Evolutionary conservation across 1,140 invertebrate genomes (phyloP).

Genomic region (Anoplolepis gracilipes): DNA sequence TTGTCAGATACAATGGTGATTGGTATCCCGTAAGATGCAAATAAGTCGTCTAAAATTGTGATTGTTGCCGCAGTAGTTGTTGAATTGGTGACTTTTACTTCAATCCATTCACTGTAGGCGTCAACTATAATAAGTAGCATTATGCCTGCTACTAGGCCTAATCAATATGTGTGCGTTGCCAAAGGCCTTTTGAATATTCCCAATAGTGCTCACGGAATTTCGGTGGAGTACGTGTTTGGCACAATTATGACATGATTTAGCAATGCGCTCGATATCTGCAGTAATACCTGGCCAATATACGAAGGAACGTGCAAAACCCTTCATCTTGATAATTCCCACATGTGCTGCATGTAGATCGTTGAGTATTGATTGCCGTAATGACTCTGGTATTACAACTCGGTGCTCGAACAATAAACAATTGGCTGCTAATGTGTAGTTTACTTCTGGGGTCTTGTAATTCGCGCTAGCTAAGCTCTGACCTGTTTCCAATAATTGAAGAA

Average conservation of each 20-base stretch:
- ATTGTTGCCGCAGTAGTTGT: neutral
- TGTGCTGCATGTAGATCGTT: neutral
- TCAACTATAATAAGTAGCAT: neutral
- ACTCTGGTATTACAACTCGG: neutral
- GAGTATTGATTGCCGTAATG: neutral
- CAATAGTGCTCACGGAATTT: neutral
- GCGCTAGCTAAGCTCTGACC: constrained; percentile 53
- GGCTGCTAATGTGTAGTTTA: neutral
- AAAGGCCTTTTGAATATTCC: neutral
- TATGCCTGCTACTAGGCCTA: neutral
- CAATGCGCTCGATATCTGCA: neutral
- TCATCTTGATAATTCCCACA: neutral
- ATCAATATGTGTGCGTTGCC: neutral
- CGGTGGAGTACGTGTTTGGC: neutral
- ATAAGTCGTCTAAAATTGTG: neutral
- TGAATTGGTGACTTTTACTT: neutral
- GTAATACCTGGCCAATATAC: constrained; percentile 24
- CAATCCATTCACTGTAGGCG: neutral
- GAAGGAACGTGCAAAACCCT: neutral
- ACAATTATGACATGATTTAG: neutral
- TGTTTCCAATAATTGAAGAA: constrained; percentile 52
- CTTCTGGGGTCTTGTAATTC: constrained; percentile 53
- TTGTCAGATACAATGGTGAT: neutral
- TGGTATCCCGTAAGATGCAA: neutral
- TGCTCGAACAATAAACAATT: neutral